These are phyloP conservation scores for Pasiphila rectangulata DNA, from an alignment of 2,888 invertebrate species.

Conservation along the genomic window DNA sequence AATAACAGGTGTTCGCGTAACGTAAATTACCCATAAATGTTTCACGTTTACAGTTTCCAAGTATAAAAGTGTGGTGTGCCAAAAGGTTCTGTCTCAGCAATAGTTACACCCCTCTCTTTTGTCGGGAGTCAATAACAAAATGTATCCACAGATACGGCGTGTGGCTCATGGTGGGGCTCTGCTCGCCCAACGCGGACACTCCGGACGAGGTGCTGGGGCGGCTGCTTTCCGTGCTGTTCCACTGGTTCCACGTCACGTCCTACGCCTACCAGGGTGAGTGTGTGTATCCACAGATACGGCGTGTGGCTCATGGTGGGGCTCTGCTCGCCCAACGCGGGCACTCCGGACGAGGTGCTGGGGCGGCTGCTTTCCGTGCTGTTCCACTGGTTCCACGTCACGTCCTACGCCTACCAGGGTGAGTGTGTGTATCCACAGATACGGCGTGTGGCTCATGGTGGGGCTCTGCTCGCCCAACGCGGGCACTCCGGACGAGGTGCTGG, in stretches of 20 bases:
- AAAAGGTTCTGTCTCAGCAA: too few species aligned
- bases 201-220: conserved; percentile 91
- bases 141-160: conserved; percentile 99
- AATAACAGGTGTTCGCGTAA: too few species aligned
- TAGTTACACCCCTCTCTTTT: too few species aligned
- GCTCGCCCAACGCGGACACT: conserved; percentile 89
- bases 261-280: conserved; percentile 84
- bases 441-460: conserved; percentile 98
- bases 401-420: conserved; percentile 86
- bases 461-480: conserved; percentile 91
- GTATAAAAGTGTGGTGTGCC: too few species aligned
- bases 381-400: conserved; percentile 99
- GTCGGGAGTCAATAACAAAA: too few species aligned
- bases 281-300: conserved; percentile 94
- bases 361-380: conserved; percentile 97
- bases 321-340: conserved; percentile 90
- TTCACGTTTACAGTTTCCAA: too few species aligned
- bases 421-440: conserved; percentile 83
- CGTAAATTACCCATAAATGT: too few species aligned
- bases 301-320: conserved; percentile 98
- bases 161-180: conserved; percentile 97
- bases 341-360: conserved; percentile 90
- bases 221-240: conserved; percentile 96
- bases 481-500: conserved; percentile 89
- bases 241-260: conserved; percentile 99